These are phyloP conservation scores for Candoia aspera DNA, from an alignment of 2,113 vertebrate species.

Conservation along the genomic window DNA sequence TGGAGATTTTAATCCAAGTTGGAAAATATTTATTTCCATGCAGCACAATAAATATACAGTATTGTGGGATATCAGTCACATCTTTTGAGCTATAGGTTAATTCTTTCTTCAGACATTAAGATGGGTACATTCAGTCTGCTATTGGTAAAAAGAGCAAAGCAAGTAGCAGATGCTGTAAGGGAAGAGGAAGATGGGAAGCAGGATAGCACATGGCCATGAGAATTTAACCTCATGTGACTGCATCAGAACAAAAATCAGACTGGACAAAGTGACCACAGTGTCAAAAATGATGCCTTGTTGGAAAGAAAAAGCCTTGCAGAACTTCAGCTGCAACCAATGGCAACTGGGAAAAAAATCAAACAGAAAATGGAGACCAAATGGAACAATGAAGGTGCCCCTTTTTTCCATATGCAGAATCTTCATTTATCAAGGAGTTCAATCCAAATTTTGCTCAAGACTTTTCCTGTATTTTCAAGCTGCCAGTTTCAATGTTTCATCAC, in stretches of 20 bases:
- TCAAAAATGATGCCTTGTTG: not conserved
- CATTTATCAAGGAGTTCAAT: not conserved
- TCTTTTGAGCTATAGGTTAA: not conserved
- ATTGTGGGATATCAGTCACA: not conserved
- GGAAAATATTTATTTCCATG: not conserved
- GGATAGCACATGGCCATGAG: no score
- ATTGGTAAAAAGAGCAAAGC: not conserved
- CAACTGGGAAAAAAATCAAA: not conserved
- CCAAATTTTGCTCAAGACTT: not conserved
- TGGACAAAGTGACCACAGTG: not conserved
- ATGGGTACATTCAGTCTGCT: not conserved
- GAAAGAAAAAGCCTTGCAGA: not conserved
- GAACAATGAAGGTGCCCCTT: not conserved
- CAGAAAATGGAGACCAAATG: not conserved
- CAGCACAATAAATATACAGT: not conserved
- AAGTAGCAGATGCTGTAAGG: not conserved
- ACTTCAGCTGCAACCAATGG: not conserved
- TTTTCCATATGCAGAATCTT: not conserved
- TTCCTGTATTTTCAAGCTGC: not conserved
- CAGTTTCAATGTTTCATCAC: not conserved
- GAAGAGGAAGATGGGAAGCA: not conserved
- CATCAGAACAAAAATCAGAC: not conserved
- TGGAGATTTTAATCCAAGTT: not conserved
- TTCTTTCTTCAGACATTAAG: not conserved
- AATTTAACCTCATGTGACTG: not conserved